Evolutionary conservation across 2,888 invertebrate species (phyloP).

Genomic region (Ornithoptera priamus): DNA sequence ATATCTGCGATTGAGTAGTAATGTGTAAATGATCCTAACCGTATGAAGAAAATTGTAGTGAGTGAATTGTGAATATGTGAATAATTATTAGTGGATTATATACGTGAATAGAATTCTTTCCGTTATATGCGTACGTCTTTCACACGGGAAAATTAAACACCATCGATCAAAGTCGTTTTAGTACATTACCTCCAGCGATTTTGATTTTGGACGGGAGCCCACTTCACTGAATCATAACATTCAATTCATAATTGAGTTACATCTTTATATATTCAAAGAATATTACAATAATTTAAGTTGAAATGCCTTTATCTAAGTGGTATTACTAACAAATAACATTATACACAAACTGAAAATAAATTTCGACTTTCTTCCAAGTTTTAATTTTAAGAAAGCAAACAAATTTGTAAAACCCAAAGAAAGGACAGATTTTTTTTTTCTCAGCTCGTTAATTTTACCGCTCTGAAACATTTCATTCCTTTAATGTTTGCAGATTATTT

Average conservation of each 20-base stretch:
- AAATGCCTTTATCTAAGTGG: too few relatives aligned
- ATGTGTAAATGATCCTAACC: too few relatives aligned
- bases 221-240: conserved; percentile 13
- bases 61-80: neutral
- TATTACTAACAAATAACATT: too few relatives aligned
- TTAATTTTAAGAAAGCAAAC: neutral
- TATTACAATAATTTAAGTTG: neutral
- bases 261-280: conserved; percentile 6
- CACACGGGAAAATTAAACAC: conserved; percentile 20
- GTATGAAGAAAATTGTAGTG: neutral
- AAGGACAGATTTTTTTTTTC: conserved; percentile 1
- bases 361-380: neutral
- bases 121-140: conserved; percentile 16
- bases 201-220: conserved; percentile 18
- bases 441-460: conserved; percentile 1
- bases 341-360: too few relatives aligned
- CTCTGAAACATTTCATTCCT: neutral
- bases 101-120: conserved; percentile 4
- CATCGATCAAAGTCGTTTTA: conserved; percentile 57
- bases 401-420: neutral
- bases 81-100: neutral
- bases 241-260: conserved; percentile 12
- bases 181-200: conserved; percentile 36
- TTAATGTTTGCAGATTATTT: neutral
- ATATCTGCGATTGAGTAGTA: too few relatives aligned